Percentiles rank a stretch among this genome's conserved stretches.
Evolutionary conservation across 2,797 vertebrate genomes (phyloP).

Genomic region (Pseudochromis fuscus): DNA sequence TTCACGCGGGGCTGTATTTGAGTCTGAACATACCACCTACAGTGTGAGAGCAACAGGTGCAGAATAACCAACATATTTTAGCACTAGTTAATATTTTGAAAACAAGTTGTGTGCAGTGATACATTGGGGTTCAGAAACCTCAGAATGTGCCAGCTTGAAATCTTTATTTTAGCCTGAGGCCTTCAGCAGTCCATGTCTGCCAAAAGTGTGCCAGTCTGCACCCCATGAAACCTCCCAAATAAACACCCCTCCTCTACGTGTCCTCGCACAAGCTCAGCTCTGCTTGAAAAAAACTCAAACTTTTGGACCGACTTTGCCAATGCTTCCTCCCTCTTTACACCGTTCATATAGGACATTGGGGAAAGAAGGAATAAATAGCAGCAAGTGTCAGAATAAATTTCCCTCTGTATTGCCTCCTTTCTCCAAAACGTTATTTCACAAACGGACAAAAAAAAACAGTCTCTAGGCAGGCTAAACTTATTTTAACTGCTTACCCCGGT

Average conservation of each 20-base stretch:
- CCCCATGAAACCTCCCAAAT: slow-evolving; percentile 2
- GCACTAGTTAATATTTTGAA: slow-evolving; percentile 19
- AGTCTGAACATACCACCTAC: not conserved
- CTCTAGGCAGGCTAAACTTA: slow-evolving; percentile 12
- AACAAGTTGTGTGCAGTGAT: not conserved
- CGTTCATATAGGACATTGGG: no score
- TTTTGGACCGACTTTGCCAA: not conserved
- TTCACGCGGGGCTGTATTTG: not conserved
- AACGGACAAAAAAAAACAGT: slow-evolving; percentile 9
- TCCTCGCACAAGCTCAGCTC: not conserved
- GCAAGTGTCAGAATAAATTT: slow-evolving; percentile 25
- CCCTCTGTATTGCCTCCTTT: slow-evolving; percentile 29
- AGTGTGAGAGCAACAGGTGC: not conserved
- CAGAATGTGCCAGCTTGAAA: slow-evolving; percentile 9
- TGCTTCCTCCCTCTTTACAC: slow-evolving; percentile 2
- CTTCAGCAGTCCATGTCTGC: slow-evolving; percentile 7
- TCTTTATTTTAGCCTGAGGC: slow-evolving; percentile 53
- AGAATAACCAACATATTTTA: not conserved
- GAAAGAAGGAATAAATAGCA: slow-evolving; percentile 35
- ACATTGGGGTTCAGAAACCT: not conserved
- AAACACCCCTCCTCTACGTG: not conserved
- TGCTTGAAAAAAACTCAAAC: not conserved
- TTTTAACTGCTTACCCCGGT: slow-evolving; percentile 5
- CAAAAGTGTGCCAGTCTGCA: slow-evolving; percentile 23
- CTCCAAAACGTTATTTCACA: slow-evolving; percentile 50